phyloP scores from a whole-genome alignment of 2,797 vertebrate species.

The Pteronotus mesoamericanus region DNA sequence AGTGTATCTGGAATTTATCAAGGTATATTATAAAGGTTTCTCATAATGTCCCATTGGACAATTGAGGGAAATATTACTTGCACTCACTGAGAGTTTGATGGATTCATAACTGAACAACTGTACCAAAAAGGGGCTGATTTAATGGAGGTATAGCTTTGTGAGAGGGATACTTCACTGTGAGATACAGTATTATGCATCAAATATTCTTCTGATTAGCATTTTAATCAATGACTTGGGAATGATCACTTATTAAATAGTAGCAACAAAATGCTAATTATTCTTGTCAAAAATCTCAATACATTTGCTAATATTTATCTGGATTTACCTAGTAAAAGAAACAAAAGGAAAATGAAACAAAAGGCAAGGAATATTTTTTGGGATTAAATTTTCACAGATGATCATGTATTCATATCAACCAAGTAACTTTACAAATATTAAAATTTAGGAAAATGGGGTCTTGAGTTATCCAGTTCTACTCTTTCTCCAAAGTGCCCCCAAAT shows the following conservation, averaged over 20 bases:
- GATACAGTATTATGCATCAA: not conserved
- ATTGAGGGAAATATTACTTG: not conserved
- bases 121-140: not conserved
- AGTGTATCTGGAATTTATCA: not conserved
- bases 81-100: not conserved
- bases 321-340: not conserved
- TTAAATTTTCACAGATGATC: conserved; percentile 23
- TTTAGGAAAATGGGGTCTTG: conserved; percentile 22
- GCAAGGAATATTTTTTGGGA: not conserved
- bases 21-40: not conserved
- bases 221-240: not conserved
- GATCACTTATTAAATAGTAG: not conserved
- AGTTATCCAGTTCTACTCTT: conserved; percentile 1
- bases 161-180: not conserved
- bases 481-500: conserved; percentile 35
- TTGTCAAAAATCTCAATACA: not conserved
- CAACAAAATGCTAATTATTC: conserved; percentile 5
- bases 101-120: conserved; percentile 18
- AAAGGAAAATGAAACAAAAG: conserved; percentile 1
- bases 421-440: not conserved
- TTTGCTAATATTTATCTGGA: not conserved
- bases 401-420: not conserved
- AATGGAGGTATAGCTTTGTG: not conserved
- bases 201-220: not conserved
- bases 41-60: not conserved